Conservation (phyloP, 2,797 vertebrate genomes). For the Hemitrygon akajei region DNA sequence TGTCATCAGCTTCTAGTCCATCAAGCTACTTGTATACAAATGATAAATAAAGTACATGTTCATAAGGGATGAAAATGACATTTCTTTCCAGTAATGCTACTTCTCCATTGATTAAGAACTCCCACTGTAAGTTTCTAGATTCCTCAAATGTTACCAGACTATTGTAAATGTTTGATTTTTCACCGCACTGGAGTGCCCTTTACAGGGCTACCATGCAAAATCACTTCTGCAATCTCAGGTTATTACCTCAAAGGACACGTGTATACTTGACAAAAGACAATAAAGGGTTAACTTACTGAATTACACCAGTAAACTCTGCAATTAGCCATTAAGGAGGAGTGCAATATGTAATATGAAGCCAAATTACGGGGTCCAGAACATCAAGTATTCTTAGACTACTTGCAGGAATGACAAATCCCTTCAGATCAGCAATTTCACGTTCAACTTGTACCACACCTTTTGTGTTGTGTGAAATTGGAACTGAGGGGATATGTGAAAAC, state of each 20-base stretch:
- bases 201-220: neutral
- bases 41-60: neutral
- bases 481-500: neutral
- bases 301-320: neutral
- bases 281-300: slow-evolving; percentile 23
- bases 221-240: neutral
- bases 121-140: neutral
- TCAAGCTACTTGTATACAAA: neutral
- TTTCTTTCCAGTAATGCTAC: neutral
- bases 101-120: neutral
- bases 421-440: slow-evolving; percentile 10
- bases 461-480: neutral
- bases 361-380: neutral
- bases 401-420: neutral
- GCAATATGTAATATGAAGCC: neutral
- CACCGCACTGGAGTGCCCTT: neutral
- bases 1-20: slow-evolving; percentile 18
- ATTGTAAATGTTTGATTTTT: slow-evolving; percentile 10
- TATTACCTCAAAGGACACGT: neutral
- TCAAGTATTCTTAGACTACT: slow-evolving; percentile 15
- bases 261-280: neutral
- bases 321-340: neutral
- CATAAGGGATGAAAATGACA: neutral
- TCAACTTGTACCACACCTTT: neutral
- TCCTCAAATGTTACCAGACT: neutral